These are phyloP conservation scores for Ctenodactylus gundi DNA, from an alignment of 2,113 vertebrate genomes.

Conservation along the genomic window DNA sequence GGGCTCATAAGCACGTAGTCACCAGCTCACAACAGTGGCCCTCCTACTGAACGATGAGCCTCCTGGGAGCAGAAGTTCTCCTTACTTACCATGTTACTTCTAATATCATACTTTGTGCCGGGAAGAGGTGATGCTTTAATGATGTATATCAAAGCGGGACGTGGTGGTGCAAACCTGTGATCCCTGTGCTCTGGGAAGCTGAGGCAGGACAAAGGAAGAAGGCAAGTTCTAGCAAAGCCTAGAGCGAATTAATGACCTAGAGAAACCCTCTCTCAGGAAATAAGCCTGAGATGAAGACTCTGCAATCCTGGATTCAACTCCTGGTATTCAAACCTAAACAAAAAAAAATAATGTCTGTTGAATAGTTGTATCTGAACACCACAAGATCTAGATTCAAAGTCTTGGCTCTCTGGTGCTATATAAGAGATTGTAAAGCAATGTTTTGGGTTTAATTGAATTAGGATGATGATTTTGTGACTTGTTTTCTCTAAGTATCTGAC, in stretches of 20 bases:
- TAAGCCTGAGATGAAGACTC: too few relatives aligned
- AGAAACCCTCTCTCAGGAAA: too few relatives aligned
- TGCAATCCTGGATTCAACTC: too few relatives aligned
- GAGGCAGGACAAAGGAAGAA: too few relatives aligned
- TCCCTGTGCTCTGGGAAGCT: too few relatives aligned
- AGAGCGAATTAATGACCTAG: too few relatives aligned
- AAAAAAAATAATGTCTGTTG: too few relatives aligned
- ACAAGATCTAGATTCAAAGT: not conserved
- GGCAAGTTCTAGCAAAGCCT: too few relatives aligned
- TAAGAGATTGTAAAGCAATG: not conserved
- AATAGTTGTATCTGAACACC: not conserved
- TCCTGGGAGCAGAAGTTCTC: not conserved
- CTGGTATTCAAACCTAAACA: too few relatives aligned
- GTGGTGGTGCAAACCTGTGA: too few relatives aligned
- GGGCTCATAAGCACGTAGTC: not conserved
- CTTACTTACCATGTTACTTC: not conserved
- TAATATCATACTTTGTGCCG: not conserved
- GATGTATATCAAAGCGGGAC: too few relatives aligned
- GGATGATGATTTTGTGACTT: not conserved
- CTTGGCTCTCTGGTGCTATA: not conserved
- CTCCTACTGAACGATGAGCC: not conserved
- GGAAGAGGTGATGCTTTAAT: not conserved
- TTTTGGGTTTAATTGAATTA: not conserved
- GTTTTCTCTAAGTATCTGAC: not conserved
- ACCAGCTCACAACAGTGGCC: not conserved